phyloP scores from a whole-genome alignment of 2,113 vertebrate genomes.

The Bufo gargarizans region DNA sequence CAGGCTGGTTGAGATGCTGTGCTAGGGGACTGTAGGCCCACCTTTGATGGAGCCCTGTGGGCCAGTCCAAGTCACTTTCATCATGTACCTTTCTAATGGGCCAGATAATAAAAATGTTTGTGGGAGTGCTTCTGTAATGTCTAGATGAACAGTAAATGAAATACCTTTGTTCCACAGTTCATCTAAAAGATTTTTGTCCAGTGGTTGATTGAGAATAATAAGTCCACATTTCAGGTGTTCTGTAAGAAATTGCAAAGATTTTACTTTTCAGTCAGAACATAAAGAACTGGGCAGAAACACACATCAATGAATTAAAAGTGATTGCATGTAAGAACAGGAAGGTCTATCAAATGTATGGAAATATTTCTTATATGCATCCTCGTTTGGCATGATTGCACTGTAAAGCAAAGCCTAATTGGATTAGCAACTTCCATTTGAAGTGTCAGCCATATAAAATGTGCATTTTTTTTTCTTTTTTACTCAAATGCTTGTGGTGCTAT shows the following conservation, averaged over 20 bases:
- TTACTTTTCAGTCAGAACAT: background rate
- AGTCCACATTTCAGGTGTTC: constrained; percentile 49
- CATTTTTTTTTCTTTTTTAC: background rate
- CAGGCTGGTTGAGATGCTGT: too few species aligned
- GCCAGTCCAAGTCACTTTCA: too few species aligned
- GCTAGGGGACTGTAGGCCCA: too few species aligned
- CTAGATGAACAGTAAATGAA: background rate
- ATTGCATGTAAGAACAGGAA: background rate
- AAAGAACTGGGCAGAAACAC: background rate
- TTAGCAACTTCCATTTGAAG: background rate
- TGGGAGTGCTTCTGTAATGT: too few species aligned
- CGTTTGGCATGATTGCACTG: background rate
- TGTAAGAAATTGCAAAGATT: constrained; percentile 34
- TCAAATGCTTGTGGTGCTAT: background rate
- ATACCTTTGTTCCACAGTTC: constrained; percentile 51
- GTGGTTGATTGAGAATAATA: constrained; percentile 54
- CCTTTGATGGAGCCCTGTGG: too few species aligned
- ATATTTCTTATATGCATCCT: background rate
- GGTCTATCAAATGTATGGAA: background rate
- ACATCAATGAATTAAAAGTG: background rate
- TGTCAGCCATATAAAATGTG: background rate
- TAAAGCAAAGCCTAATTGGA: background rate
- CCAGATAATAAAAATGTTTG: too few species aligned
- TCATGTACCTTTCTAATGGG: too few species aligned
- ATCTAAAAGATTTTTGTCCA: constrained; percentile 30